phyloP scores from a whole-genome alignment of 2,888 invertebrate genomes.

The Calliopum simillimum region DNA sequence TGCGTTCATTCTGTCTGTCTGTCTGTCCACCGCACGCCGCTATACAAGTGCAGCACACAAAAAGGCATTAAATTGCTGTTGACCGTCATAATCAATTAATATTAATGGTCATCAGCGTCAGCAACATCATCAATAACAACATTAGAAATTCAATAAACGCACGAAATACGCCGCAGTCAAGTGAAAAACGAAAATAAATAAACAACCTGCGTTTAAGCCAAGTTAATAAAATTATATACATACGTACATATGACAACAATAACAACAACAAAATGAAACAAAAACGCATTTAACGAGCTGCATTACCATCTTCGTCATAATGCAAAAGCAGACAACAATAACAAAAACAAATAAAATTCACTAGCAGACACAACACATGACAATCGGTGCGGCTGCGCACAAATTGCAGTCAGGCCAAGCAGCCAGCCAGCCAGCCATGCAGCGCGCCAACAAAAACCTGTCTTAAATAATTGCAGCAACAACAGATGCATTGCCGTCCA shows the following conservation, averaged over 20 bases:
- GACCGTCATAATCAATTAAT: conserved; percentile 18
- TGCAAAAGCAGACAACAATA: conserved; percentile 8
- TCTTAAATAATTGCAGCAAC: conserved; percentile 39
- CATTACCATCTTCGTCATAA: conserved; percentile 24
- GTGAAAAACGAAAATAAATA: conserved; percentile 34
- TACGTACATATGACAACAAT: conserved; percentile 35
- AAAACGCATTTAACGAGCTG: conserved; percentile 30
- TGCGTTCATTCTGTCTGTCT: too few relatives aligned
- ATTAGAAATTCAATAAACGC: conserved; percentile 46
- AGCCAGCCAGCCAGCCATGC: conserved; percentile 35
- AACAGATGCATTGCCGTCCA: conserved; percentile 21
- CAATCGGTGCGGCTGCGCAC: neutral
- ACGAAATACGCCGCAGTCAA: conserved; percentile 42
- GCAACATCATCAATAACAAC: conserved; percentile 12
- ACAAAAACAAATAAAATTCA: conserved; percentile 19
- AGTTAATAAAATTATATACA: conserved; percentile 19
- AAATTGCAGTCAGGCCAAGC: conserved; percentile 6
- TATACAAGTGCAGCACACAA: neutral
- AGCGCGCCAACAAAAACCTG: conserved; percentile 39
- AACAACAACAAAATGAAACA: conserved; percentile 39
- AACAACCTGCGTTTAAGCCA: conserved; percentile 23
- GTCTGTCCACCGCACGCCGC: too few relatives aligned
- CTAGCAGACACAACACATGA: conserved; percentile 7
- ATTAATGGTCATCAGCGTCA: conserved; percentile 9
- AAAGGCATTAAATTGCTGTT: conserved; percentile 1